These are phyloP conservation scores for Cheiracanthium punctorium DNA, from an alignment of 2,888 invertebrate genomes.

Conservation along the genomic window DNA sequence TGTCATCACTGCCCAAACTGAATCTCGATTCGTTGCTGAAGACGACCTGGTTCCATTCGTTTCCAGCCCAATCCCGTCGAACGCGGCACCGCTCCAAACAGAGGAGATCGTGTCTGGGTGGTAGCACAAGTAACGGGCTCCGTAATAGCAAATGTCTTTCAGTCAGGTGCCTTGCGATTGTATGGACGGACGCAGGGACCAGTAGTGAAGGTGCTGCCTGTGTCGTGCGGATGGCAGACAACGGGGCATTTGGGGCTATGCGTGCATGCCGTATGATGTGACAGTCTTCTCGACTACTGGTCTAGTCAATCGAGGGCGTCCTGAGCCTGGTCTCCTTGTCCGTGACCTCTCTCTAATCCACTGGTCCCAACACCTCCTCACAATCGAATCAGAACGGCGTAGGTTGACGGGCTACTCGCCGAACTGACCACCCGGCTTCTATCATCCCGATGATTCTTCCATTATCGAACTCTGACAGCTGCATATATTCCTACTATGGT, in stretches of 20 bases:
- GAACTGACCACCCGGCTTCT: too few species aligned
- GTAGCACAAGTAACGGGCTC: not conserved
- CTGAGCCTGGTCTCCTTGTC: not conserved
- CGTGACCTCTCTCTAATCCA: not conserved
- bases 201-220: too few species aligned
- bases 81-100: too few species aligned
- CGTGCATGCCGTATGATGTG: too few species aligned
- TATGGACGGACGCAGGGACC: not conserved
- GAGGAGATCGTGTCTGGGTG: not conserved
- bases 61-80: too few species aligned
- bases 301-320: not conserved
- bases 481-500: too few species aligned
- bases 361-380: conserved; percentile 2
- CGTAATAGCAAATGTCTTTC: conserved; percentile 5
- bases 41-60: too few species aligned
- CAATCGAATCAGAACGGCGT: not conserved
- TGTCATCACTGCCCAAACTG: too few species aligned
- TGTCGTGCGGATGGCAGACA: not conserved
- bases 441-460: too few species aligned
- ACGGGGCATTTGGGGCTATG: conserved; percentile 11
- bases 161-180: not conserved
- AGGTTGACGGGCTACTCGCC: too few species aligned
- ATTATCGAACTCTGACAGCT: too few species aligned
- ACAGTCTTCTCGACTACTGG: not conserved
- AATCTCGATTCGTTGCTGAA: too few species aligned